These are phyloP conservation scores for Pollenia angustigena DNA, from an alignment of 2,888 invertebrate species.

Conservation along the genomic window DNA sequence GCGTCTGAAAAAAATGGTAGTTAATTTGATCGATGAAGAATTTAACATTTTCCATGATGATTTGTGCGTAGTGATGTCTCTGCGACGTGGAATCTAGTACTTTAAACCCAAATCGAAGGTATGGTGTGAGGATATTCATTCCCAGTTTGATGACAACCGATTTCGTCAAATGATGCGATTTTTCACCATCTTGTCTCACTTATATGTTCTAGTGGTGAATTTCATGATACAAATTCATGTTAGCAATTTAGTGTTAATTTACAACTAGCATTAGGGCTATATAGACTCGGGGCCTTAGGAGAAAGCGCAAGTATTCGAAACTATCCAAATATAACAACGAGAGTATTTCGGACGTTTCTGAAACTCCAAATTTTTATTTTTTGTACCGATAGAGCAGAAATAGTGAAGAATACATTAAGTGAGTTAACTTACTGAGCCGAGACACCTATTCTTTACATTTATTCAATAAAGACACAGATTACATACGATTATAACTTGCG, in stretches of 20 bases:
- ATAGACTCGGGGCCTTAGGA: too few relatives aligned
- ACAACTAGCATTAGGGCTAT: neutral
- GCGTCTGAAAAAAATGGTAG: too few relatives aligned
- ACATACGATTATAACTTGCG: too few relatives aligned
- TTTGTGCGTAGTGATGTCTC: too few relatives aligned
- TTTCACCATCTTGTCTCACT: neutral
- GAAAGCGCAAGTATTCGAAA: neutral
- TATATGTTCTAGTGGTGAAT: neutral
- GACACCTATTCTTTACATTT: constrained; percentile 42
- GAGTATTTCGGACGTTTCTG: neutral
- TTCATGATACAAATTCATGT: neutral
- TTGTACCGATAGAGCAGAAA: neutral
- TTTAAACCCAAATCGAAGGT: too few relatives aligned
- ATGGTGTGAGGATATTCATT: too few relatives aligned
- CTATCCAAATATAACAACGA: neutral
- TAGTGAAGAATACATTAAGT: constrained; percentile 21
- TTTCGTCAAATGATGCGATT: neutral
- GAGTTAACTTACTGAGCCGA: constrained; percentile 63
- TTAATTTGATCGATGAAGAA: too few relatives aligned
- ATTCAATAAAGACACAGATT: constrained; percentile 62
- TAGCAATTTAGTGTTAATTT: neutral
- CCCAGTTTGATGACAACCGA: too few relatives aligned
- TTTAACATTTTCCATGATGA: too few relatives aligned
- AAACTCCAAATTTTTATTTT: neutral
- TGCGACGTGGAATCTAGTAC: too few relatives aligned